A percentile compares a stretch with the other conserved stretches of the same genome.
phyloP scores from a whole-genome alignment of 2,113 vertebrate genomes.

The Penelope pileata region DNA sequence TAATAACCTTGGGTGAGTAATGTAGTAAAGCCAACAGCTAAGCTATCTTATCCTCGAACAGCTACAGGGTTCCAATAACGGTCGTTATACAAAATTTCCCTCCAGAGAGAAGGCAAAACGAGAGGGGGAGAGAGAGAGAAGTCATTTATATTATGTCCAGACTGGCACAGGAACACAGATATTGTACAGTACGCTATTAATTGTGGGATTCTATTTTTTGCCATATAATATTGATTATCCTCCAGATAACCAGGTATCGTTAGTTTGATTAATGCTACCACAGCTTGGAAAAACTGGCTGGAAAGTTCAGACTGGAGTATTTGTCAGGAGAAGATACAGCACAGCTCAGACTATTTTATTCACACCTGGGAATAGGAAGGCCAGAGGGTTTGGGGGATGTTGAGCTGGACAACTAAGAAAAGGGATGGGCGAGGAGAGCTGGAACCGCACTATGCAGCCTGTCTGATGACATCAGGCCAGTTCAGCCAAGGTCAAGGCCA shows the following conservation, averaged over 20 bases:
- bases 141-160: background rate
- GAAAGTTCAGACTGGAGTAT: conserved; percentile 26
- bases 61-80: background rate
- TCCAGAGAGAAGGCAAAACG: background rate
- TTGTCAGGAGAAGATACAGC: conserved; percentile 26
- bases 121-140: background rate
- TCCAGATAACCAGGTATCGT: conserved; percentile 51
- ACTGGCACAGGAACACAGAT: background rate
- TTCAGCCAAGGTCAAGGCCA: background rate
- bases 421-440: background rate
- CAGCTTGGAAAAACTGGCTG: conserved; percentile 25
- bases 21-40: background rate
- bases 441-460: background rate
- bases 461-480: background rate
- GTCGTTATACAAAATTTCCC: background rate
- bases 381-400: background rate
- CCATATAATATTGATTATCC: conserved; percentile 44
- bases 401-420: background rate
- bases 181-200: background rate
- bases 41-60: conserved; percentile 30
- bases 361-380: background rate
- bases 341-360: background rate
- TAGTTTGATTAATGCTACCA: conserved; percentile 55
- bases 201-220: background rate
- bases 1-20: conserved; percentile 16